A percentile compares a stretch with the other conserved stretches of the same genome.
phyloP scores from a whole-genome alignment of 2,888 invertebrate species.

The Deilephila elpenor region DNA sequence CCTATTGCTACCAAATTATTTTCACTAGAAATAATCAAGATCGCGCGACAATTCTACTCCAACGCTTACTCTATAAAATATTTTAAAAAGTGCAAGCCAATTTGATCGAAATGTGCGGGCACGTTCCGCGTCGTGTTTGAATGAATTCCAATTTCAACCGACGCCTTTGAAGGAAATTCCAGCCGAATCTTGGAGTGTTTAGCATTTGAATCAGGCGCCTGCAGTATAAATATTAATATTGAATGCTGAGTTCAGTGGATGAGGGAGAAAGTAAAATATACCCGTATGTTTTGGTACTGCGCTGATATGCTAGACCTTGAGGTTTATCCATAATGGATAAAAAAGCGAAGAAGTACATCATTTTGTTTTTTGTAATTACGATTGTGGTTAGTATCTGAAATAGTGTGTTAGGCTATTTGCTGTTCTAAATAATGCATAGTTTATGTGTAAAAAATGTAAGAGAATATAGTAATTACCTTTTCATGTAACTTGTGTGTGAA shows the following conservation, averaged over 20 bases:
- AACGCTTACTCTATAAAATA: not conserved
- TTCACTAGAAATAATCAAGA: not conserved
- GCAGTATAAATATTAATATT: not conserved
- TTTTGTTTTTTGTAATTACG: no score
- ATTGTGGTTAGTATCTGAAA: no score
- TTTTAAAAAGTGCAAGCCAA: not conserved
- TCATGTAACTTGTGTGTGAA: no score
- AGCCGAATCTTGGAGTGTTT: constrained; percentile 4
- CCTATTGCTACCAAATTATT: no score
- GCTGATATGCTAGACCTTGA: no score
- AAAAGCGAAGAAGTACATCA: no score
- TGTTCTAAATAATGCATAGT: no score
- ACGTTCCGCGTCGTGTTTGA: constrained; percentile 16
- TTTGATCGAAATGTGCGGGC: constrained; percentile 7
- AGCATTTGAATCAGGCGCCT: constrained; percentile 17
- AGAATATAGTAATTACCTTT: no score
- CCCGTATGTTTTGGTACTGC: no score
- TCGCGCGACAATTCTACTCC: not conserved
- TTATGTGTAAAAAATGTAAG: no score
- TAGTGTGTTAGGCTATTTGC: no score
- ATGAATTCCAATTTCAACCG: constrained; percentile 11
- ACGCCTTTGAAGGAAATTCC: constrained; percentile 17
- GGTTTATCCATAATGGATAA: no score
- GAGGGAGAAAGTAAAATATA: not conserved
- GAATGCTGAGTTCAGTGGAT: not conserved